Percentiles rank a stretch among this genome's conserved stretches.
These are phyloP conservation scores for Noctuana brunneofusca DNA, from an alignment of 2,888 invertebrate species.

Conservation along the genomic window DNA sequence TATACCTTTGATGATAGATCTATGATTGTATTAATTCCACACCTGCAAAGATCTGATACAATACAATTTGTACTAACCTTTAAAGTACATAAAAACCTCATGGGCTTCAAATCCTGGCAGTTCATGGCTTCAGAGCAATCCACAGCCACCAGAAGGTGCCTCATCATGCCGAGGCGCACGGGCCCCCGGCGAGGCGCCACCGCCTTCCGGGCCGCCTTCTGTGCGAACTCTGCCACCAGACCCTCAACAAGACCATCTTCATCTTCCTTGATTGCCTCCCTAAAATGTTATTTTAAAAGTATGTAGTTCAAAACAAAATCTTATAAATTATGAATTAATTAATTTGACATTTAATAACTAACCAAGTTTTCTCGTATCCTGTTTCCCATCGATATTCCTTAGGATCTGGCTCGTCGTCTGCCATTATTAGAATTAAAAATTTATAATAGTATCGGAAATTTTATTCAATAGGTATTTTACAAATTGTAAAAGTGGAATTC, in stretches of 20 bases:
- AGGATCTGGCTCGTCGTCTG: constrained; percentile 91
- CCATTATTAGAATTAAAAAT: too few relatives aligned
- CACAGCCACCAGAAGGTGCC: constrained; percentile 94
- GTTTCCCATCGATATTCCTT: constrained; percentile 98
- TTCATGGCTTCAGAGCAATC: constrained; percentile 98
- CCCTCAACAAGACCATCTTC: constrained; percentile 95
- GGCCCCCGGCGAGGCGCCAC: constrained; percentile 88
- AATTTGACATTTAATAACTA: constrained; percentile 52
- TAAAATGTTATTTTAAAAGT: constrained; percentile 47
- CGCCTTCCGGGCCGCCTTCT: constrained; percentile 92
- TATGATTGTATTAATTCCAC: too few relatives aligned
- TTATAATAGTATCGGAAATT: too few relatives aligned
- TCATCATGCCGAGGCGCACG: constrained; percentile 98
- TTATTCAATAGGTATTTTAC: too few relatives aligned
- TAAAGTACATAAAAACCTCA: constrained; percentile 91
- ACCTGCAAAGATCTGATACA: too few relatives aligned
- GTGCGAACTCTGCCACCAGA: constrained; percentile 95
- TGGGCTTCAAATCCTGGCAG: constrained; percentile 97
- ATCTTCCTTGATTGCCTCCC: constrained; percentile 98
- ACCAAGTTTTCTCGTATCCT: constrained; percentile 97
- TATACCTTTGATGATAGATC: background rate
- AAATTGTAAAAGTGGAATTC: too few relatives aligned
- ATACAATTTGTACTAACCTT: constrained; percentile 83
- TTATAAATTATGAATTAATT: background rate
- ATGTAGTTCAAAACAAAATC: background rate